Conservation (phyloP, 2,797 vertebrate species). For the Perdix hodgsoniae region DNA sequence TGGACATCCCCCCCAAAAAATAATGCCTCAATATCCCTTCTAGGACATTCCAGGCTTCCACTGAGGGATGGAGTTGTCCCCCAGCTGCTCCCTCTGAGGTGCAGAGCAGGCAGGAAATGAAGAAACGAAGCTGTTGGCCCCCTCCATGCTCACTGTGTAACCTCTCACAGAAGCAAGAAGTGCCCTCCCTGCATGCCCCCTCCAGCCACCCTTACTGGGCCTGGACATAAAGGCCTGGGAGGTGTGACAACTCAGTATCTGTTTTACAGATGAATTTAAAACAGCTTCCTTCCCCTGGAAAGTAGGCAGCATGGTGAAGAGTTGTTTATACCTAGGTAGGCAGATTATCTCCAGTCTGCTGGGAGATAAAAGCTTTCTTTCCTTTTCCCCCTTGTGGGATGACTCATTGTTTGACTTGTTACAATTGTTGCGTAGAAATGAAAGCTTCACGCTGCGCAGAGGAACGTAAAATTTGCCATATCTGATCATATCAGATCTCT, state of each 20-base stretch:
- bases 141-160: neutral
- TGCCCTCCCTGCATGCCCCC: neutral
- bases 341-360: conserved; percentile 52
- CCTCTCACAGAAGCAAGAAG: neutral
- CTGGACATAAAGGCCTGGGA: neutral
- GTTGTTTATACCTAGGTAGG: conserved; percentile 42
- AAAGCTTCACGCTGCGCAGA: conserved; percentile 42
- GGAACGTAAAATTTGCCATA: conserved; percentile 40
- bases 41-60: neutral
- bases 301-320: neutral
- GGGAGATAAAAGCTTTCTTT: conserved; percentile 54
- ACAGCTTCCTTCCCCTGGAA: neutral
- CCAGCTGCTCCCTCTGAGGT: neutral
- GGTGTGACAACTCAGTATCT: conserved; percentile 1
- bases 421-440: conserved; percentile 11
- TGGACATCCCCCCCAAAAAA: neutral
- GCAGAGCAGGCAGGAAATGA: neutral
- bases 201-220: neutral
- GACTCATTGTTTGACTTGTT: conserved; percentile 73
- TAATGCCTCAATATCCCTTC: neutral
- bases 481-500: conserved; percentile 53
- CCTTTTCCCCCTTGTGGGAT: conserved; percentile 19
- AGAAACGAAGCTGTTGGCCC: neutral
- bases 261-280: conserved; percentile 18
- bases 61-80: neutral